Evolutionary conservation across 2,113 vertebrate species (phyloP), one percentile per base, ranked within the genome.

Genomic region (Cyprinodon variegatus): DNA sequence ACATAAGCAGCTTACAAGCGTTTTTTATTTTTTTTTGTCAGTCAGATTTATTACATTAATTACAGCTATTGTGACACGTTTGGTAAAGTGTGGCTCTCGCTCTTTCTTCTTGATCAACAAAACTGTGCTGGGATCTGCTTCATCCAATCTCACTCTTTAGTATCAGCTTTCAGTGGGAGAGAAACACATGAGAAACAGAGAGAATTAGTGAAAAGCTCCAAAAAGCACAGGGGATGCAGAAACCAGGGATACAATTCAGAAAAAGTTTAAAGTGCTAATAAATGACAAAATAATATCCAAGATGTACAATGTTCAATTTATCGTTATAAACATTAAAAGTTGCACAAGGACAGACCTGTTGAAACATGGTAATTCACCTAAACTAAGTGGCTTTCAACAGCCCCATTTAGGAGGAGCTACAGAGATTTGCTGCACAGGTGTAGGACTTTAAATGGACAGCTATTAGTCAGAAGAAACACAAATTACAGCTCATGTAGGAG

Each of bases 11-110:
- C 90, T 89, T 89, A 86, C 75, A 40, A 67, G 66, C 7, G 17
- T 79, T 45, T 82, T 29, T 64, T 79, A 17, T 20, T 79, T 45
- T 82, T 82, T 64, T 79, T 83, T 81, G 83, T 90, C 87, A 87
- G 76, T 91, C 84, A 83, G 78, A 86, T 91, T 89, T 88, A 91
- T 90, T 77, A 80, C 82, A 61, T 86, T 90, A 89, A 92, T 92
- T 90, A 89, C 72, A 59, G 87, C 79, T 72, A 83, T 77, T 40
- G 48, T 74, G 83, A 73, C 74, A 69, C 46, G 74, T 90, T 90
- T 80, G 76, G 66, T 77, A 46, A 75, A 73, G 17, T 10, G 74
- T 79, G 62, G 80, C 82, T 22, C 80, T 57, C 76, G 57, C 83
- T 72, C 74, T 86, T 73, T 76, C 68, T 80, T 57, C 62, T 11